Evolutionary conservation across 2,797 vertebrate species (phyloP).

Genomic region (Acipenser ruthenus): DNA sequence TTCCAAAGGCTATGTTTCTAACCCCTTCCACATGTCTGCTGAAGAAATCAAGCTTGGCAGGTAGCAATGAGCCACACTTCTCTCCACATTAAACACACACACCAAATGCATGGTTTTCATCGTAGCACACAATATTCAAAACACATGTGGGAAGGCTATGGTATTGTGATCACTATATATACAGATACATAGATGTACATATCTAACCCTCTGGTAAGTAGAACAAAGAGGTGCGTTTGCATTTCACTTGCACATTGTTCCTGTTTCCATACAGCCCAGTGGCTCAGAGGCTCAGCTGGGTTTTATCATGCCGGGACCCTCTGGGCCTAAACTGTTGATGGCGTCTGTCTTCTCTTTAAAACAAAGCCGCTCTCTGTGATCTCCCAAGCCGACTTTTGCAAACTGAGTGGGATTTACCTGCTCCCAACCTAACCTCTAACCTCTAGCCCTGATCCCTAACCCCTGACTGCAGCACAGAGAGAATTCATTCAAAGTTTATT

Average conservation of each 20-base stretch:
- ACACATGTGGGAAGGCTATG: no score
- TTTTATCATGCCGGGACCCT: constrained; percentile 3
- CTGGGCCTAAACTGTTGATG: constrained; percentile 8
- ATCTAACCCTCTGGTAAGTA: background rate
- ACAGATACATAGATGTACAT: background rate
- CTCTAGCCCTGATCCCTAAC: constrained; percentile 19
- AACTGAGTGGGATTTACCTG: constrained; percentile 12
- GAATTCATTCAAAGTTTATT: constrained; percentile 8
- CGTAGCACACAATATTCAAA: no score
- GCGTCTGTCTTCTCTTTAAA: constrained; percentile 1
- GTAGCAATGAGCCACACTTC: background rate
- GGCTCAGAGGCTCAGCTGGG: background rate
- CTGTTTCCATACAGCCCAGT: background rate
- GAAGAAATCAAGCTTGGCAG: background rate
- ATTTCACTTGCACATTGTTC: background rate
- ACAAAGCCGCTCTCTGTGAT: background rate
- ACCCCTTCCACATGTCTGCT: background rate
- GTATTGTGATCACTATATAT: no score
- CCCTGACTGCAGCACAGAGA: constrained; percentile 13
- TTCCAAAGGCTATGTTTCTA: background rate
- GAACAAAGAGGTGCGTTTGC: background rate
- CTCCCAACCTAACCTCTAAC: constrained; percentile 5
- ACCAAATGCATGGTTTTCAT: background rate
- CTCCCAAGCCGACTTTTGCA: background rate
- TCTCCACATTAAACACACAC: background rate